Base-by-base conservation (phyloP, 2,797 vertebrate species). In the Galagoides demidoff region DNA sequence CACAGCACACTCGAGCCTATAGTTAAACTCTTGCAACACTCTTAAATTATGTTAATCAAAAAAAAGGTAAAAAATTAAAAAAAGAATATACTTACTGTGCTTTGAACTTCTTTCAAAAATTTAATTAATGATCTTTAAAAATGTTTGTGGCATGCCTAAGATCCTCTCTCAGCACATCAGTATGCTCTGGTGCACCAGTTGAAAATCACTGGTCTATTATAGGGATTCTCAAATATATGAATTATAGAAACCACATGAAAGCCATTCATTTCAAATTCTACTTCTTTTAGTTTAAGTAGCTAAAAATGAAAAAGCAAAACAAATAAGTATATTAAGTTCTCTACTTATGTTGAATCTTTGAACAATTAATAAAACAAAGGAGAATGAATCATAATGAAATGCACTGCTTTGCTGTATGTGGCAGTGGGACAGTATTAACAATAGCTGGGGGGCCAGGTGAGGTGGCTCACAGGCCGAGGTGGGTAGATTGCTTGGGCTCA, bases 251-350 rank as follows among this genome's bases (percentile, higher is more conserved):
- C 39, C 61, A 70, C 63, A 7, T 31, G 43, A 95, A 85, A 86
- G 31, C 11, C 39, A 37, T 66, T 25, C 59, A 34, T 63, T 96
- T n/a, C 49, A 64, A 89, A 92, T 96, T 96, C 59, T 92, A 25
- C 55, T 90, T 96, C 52, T 94, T 59, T 90, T 92, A 66, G 45
- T 93, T 94, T 79, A 96, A 93, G 55, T 78, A 86, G 81, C 88
- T 95, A 70, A 85, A 96, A 85, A 61, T 63, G 23, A 73, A 87
- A 93, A 45, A 68, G n/a, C 61, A 43, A 76, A 84, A 61, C 1
- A 55, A 20, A 63, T 83, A 63, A 81, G 29, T 55, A 45, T 37
- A 68, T 84, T 61, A 45, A 12, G 0, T 92, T 94, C 61, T 59
- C 10, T 68, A 8, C 37, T 64, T 8, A 31, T 39, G 16, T 61